These are phyloP conservation scores for Cynodonichthys magdalenae DNA, from an alignment of 2,797 vertebrate species.

Conservation along the genomic window DNA sequence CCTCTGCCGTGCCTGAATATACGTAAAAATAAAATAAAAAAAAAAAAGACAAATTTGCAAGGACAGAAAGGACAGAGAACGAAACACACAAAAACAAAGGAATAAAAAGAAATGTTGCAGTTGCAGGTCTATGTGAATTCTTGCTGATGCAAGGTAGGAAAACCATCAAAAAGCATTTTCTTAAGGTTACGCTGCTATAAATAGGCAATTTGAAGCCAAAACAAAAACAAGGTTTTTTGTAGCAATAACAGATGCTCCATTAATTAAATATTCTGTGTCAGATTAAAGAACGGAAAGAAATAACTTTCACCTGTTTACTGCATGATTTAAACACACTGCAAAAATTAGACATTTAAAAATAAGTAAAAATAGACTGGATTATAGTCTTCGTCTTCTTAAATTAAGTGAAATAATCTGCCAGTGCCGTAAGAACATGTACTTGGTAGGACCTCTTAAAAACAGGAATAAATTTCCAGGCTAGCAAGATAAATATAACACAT, in stretches of 20 bases:
- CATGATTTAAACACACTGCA: too few relatives aligned
- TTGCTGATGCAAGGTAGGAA: background rate
- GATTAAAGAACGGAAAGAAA: slow-evolving; percentile 14
- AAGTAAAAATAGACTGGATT: too few relatives aligned
- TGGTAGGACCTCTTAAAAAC: too few relatives aligned
- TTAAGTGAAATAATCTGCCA: too few relatives aligned
- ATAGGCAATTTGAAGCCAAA: slow-evolving; percentile 36
- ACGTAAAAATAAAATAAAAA: background rate
- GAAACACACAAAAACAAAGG: slow-evolving; percentile 11
- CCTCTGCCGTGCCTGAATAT: slow-evolving; percentile 83
- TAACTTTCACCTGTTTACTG: slow-evolving; percentile 5
- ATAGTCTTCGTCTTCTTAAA: too few relatives aligned
- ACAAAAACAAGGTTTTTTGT: slow-evolving; percentile 3
- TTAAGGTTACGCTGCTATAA: slow-evolving; percentile 49
- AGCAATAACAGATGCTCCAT: slow-evolving; percentile 23
- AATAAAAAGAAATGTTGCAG: background rate
- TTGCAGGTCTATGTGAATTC: background rate
- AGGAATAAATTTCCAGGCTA: too few relatives aligned
- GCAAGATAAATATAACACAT: too few relatives aligned
- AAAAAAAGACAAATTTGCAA: slow-evolving; percentile 12
- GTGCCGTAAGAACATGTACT: too few relatives aligned
- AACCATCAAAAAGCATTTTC: slow-evolving; percentile 11
- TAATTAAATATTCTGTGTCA: slow-evolving; percentile 23
- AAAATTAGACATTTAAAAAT: too few relatives aligned
- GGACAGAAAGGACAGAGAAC: slow-evolving; percentile 29